These are phyloP conservation scores for Cremastinae sp. DNA, from an alignment of 2,888 invertebrate genomes.

Conservation along the genomic window DNA sequence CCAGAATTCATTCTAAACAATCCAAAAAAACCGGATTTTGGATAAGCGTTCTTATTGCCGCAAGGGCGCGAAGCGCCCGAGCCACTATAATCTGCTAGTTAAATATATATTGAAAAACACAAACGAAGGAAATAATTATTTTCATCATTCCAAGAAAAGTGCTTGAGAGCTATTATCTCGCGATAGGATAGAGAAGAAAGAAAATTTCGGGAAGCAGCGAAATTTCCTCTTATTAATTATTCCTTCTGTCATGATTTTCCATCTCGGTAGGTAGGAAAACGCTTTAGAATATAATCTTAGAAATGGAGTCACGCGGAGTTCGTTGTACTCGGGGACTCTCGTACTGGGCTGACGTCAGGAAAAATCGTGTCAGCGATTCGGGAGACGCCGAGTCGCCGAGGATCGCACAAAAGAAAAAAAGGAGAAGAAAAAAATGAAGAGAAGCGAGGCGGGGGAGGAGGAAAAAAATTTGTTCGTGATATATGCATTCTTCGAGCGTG, in stretches of 20 bases:
- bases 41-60: no score
- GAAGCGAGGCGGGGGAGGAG: no score
- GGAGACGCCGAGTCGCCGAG: conserved; percentile 53
- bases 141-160: no score
- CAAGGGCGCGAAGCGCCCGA: no score
- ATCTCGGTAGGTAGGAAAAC: not conserved
- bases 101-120: no score
- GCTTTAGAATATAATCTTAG: conserved; percentile 29
- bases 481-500: not conserved
- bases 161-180: no score
- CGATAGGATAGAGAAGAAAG: no score
- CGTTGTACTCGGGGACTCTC: conserved; percentile 41
- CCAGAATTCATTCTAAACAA: no score
- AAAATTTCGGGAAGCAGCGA: no score
- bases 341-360: conserved; percentile 35
- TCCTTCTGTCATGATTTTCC: not conserved
- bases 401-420: conserved; percentile 51
- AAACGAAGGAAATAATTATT: no score
- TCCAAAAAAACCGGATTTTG: no score
- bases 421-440: conserved; percentile 9
- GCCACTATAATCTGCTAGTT: no score
- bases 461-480: not conserved
- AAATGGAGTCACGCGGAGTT: conserved; percentile 43
- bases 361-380: conserved; percentile 53
- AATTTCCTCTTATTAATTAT: not conserved